Evolutionary conservation across 2,797 vertebrate genomes (phyloP).

Genomic region (Sandelia bainsii): DNA sequence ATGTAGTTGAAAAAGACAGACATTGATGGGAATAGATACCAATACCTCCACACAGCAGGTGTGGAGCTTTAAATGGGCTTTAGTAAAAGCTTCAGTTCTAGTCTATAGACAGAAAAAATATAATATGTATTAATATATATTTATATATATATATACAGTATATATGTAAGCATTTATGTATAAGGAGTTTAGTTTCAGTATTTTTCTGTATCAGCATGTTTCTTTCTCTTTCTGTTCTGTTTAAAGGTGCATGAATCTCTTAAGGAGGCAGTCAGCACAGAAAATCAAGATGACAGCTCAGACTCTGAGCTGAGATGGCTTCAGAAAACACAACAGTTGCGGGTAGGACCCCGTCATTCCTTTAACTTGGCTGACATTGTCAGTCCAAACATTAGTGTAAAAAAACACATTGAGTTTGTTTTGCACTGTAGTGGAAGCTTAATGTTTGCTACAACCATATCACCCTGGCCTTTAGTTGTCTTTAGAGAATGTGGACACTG

Average conservation of each 20-base stretch:
- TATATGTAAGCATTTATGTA: too few species aligned
- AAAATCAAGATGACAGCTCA: constrained; percentile 45
- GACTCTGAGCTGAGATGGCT: constrained; percentile 76
- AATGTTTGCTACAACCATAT: constrained; percentile 57
- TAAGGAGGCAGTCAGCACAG: constrained; percentile 20
- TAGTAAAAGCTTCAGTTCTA: constrained; percentile 1
- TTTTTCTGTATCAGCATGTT: constrained; percentile 10
- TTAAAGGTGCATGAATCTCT: constrained; percentile 37
- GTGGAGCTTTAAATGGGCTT: constrained; percentile 11
- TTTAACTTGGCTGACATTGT: constrained; percentile 53
- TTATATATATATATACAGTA: too few species aligned
- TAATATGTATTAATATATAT: neutral
- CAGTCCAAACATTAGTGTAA: neutral
- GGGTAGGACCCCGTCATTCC: constrained; percentile 66
- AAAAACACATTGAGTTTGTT: constrained; percentile 3
- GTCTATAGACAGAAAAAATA: neutral
- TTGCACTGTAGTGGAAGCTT: constrained; percentile 45
- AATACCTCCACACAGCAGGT: constrained; percentile 7
- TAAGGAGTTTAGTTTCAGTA: neutral
- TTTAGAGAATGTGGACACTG: constrained; percentile 58
- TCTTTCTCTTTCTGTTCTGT: constrained; percentile 17
- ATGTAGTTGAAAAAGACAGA: constrained; percentile 33
- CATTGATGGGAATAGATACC: constrained; percentile 26
- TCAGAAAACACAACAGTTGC: constrained; percentile 81
- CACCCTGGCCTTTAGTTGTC: constrained; percentile 63